phyloP scores from a whole-genome alignment of 2,113 vertebrate genomes.

The Marcusenius ussheri region DNA sequence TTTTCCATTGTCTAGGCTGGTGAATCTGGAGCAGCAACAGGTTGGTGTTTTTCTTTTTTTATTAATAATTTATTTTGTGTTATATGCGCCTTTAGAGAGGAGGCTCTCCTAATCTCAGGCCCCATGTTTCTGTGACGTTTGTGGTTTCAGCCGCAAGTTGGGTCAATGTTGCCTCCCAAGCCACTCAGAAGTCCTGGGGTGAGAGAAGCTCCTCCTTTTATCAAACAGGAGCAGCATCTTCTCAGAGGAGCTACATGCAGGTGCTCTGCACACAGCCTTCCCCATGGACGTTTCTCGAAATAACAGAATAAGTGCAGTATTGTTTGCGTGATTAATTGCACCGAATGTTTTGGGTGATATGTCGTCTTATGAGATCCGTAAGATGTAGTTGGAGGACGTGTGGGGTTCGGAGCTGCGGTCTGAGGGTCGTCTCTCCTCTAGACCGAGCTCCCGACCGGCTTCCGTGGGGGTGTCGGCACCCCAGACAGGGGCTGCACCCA shows the following conservation, averaged over 20 bases:
- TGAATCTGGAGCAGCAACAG: conserved; percentile 74
- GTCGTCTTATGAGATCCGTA: not conserved
- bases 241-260: conserved; percentile 76
- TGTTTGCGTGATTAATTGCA: not conserved
- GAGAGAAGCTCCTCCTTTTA: conserved; percentile 72
- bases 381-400: not conserved
- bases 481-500: conserved; percentile 63
- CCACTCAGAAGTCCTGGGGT: conserved; percentile 76
- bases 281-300: not conserved
- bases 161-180: conserved; percentile 78
- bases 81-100: not conserved
- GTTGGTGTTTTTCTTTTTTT: conserved; percentile 48
- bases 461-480: conserved; percentile 50
- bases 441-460: conserved; percentile 61
- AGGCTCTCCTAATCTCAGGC: not conserved
- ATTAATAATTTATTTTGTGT: not conserved
- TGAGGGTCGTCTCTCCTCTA: conserved; percentile 30
- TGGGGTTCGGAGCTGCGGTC: not conserved
- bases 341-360: not conserved
- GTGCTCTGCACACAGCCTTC: conserved; percentile 46
- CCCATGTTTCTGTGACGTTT: conserved; percentile 17
- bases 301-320: not conserved
- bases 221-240: conserved; percentile 72
- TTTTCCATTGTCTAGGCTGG: conserved; percentile 58
- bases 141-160: conserved; percentile 62